These are phyloP conservation scores for Drosophila melanica DNA, from an alignment of 1,140 invertebrate species.

Conservation along the genomic window DNA sequence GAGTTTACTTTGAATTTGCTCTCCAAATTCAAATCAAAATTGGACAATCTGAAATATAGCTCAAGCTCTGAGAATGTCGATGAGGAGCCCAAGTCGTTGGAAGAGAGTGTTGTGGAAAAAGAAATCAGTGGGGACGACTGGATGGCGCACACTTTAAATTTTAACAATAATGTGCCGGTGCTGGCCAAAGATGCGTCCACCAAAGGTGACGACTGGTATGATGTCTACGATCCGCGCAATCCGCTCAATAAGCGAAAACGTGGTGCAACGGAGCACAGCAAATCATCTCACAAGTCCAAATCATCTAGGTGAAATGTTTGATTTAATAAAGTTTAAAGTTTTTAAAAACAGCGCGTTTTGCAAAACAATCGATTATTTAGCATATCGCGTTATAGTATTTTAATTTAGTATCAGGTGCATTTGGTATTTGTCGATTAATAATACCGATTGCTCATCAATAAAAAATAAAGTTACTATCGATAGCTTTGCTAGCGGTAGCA, in stretches of 20 bases:
- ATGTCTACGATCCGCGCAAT: constrained; percentile 97
- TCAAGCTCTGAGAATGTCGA: constrained; percentile 70
- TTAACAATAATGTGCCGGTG: constrained; percentile 90
- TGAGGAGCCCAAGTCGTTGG: constrained; percentile 20
- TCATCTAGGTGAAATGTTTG: constrained; percentile 23
- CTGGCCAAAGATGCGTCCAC: constrained; percentile 98
- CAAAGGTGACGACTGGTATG: constrained; percentile 97
- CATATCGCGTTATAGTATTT: neutral
- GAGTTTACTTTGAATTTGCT: constrained; percentile 91
- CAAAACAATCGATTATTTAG: neutral
- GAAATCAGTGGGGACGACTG: constrained; percentile 86
- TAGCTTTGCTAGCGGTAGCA: constrained; percentile 34
- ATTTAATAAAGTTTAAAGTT: constrained; percentile 2
- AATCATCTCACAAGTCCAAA: constrained; percentile 44
- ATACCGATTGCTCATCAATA: neutral
- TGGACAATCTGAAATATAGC: constrained; percentile 88
- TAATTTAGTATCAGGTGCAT: neutral
- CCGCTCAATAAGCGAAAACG: constrained; percentile 95
- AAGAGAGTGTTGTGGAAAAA: constrained; percentile 79
- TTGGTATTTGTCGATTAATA: constrained; percentile 21
- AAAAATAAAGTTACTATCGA: constrained; percentile 20
- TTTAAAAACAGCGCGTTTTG: neutral
- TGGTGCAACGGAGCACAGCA: constrained; percentile 84
- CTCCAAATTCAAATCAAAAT: constrained; percentile 92
- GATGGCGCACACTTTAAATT: constrained; percentile 92